These are phyloP conservation scores for Apoda limacodes DNA, from an alignment of 2,888 invertebrate genomes.

Conservation along the genomic window DNA sequence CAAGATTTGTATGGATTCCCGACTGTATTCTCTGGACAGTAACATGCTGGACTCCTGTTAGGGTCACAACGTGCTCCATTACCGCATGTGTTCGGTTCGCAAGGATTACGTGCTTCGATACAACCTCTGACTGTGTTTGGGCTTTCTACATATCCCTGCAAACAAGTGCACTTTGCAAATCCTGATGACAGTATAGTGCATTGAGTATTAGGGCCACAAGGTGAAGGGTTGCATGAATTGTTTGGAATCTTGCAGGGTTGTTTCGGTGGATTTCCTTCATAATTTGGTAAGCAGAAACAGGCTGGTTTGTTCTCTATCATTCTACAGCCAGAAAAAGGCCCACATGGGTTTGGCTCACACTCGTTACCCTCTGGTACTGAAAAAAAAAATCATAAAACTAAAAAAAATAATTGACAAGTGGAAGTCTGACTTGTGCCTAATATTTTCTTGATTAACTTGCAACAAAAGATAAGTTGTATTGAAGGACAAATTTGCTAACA, in stretches of 20 bases:
- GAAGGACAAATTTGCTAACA: too few species aligned
- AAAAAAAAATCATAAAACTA: slow-evolving; percentile 29
- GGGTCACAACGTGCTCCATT: slow-evolving; percentile 83
- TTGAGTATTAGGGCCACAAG: slow-evolving; percentile 90
- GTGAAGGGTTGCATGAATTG: slow-evolving; percentile 86
- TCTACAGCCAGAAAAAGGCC: slow-evolving; percentile 85
- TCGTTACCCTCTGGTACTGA: slow-evolving; percentile 89
- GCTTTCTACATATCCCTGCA: slow-evolving; percentile 85
- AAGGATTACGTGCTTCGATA: slow-evolving; percentile 81
- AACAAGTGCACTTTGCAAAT: slow-evolving; percentile 88
- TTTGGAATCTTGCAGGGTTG: slow-evolving; percentile 77
- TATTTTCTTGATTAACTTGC: too few species aligned
- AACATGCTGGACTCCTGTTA: slow-evolving; percentile 82
- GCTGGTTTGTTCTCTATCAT: slow-evolving; percentile 79
- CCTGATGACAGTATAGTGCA: slow-evolving; percentile 82
- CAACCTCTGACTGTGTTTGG: slow-evolving; percentile 91
- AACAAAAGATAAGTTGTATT: too few species aligned
- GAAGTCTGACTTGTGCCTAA: too few species aligned
- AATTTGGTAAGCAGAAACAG: slow-evolving; percentile 91
- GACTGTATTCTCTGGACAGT: slow-evolving; percentile 83
- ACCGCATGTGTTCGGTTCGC: slow-evolving; percentile 87
- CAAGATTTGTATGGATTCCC: slow-evolving; percentile 89
- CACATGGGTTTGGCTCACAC: slow-evolving; percentile 86
- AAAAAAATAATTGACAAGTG: too few species aligned
- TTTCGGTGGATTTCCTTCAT: slow-evolving; percentile 85